phyloP scores from a whole-genome alignment of 1,140 invertebrate genomes.

The Teleopsis dalmanni region DNA sequence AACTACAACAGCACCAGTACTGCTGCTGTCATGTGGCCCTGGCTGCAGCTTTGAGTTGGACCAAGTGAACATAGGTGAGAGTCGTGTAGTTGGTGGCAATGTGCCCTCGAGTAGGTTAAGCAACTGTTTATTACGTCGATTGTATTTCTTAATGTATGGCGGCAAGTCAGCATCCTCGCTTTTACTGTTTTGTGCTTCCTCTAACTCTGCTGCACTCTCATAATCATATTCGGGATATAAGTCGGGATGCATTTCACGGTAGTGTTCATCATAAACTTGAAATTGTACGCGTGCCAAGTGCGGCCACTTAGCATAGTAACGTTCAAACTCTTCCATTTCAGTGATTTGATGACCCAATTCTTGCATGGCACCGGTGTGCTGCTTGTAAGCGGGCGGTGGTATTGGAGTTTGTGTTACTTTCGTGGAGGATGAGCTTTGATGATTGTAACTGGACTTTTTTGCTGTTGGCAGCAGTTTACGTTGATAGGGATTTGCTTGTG shows the following conservation, averaged over 20 bases:
- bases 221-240: slow-evolving; percentile 28
- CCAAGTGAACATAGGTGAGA: slow-evolving; percentile 10
- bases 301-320: slow-evolving; percentile 39
- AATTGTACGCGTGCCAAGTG: slow-evolving; percentile 36
- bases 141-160: slow-evolving; percentile 40
- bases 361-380: slow-evolving; percentile 1
- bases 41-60: slow-evolving; percentile 18
- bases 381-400: slow-evolving; percentile 9
- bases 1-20: slow-evolving; percentile 7
- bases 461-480: slow-evolving; percentile 12
- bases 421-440: no score
- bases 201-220: slow-evolving; percentile 30
- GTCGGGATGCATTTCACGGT: slow-evolving; percentile 26
- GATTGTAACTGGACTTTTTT: no score
- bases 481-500: slow-evolving; percentile 18
- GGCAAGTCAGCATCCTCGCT: slow-evolving; percentile 34
- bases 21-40: slow-evolving; percentile 14
- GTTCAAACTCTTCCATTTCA: slow-evolving; percentile 33
- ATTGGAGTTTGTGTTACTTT: slow-evolving; percentile 10
- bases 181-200: slow-evolving; percentile 27
- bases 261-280: slow-evolving; percentile 35
- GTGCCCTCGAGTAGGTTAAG: slow-evolving; percentile 37
- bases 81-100: slow-evolving; percentile 18
- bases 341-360: slow-evolving; percentile 34
- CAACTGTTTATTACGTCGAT: slow-evolving; percentile 35